phyloP scores from a whole-genome alignment of 2,113 vertebrate genomes.

The Pterocles gutturalis region DNA sequence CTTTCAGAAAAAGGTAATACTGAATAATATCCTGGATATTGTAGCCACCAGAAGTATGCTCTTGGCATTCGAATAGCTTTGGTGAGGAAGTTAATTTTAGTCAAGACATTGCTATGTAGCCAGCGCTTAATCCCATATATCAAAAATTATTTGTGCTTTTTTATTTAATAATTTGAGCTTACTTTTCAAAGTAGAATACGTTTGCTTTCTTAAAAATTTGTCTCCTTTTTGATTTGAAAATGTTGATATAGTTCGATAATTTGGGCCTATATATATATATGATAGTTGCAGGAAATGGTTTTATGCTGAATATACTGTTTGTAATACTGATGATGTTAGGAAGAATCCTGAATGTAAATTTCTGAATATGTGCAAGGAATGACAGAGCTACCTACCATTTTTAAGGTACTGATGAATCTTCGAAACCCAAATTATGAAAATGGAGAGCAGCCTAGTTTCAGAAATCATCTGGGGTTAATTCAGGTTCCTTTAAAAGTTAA shows the following conservation, averaged over 20 bases:
- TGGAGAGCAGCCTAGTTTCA: constrained; percentile 85
- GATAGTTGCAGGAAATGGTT: not conserved
- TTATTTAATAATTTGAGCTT: not conserved
- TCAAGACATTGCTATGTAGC: not conserved
- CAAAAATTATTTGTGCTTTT: not conserved
- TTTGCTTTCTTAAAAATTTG: not conserved
- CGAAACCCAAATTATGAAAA: constrained; percentile 92
- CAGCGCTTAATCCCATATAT: not conserved
- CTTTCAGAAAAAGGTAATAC: not conserved
- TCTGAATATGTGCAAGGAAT: constrained; percentile 6
- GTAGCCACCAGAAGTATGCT: not conserved
- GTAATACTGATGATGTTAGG: not conserved
- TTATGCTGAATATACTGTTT: not conserved
- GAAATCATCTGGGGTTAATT: constrained; percentile 93
- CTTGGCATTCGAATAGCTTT: not conserved
- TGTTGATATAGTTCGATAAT: not conserved
- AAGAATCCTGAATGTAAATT: constrained; percentile 8
- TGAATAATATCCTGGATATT: not conserved
- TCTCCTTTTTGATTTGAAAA: not conserved
- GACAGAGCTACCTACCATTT: constrained; percentile 48
- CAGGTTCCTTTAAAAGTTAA: constrained; percentile 91
- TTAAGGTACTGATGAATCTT: constrained; percentile 92
- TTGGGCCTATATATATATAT: not conserved
- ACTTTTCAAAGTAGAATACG: not conserved
- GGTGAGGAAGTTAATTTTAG: not conserved